Percentiles rank a stretch among this genome's conserved stretches.
These are phyloP conservation scores for Eulemur rufifrons DNA, from an alignment of 2,113 vertebrate genomes.

Conservation along the genomic window DNA sequence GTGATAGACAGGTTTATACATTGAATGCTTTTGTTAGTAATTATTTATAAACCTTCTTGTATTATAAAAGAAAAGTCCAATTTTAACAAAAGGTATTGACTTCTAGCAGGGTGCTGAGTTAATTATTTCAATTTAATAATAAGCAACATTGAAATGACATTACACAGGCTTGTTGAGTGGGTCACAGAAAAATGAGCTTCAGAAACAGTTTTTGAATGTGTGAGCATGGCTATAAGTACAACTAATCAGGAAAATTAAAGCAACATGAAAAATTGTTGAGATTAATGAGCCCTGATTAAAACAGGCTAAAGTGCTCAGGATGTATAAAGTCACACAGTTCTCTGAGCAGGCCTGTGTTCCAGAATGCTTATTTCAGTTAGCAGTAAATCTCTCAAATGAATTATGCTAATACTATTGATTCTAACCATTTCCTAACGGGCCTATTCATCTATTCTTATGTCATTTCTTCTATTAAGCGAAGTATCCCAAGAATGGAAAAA, in stretches of 20 bases:
- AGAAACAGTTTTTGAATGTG: slow-evolving; percentile 59
- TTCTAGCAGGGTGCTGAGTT: slow-evolving; percentile 40
- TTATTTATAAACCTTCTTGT: slow-evolving; percentile 46
- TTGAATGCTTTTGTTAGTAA: slow-evolving; percentile 20
- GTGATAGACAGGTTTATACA: slow-evolving; percentile 9
- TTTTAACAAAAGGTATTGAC: slow-evolving; percentile 25
- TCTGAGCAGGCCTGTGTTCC: slow-evolving; percentile 40
- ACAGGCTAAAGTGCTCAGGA: slow-evolving; percentile 40
- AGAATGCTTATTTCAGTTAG: slow-evolving; percentile 64
- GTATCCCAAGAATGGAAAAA: no score
- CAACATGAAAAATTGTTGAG: slow-evolving; percentile 64
- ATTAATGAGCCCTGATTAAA: slow-evolving; percentile 71
- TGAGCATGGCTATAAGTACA: slow-evolving; percentile 50
- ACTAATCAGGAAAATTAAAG: slow-evolving; percentile 63
- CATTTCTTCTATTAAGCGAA: slow-evolving; percentile 52
- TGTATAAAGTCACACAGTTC: slow-evolving; percentile 58
- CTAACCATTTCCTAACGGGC: slow-evolving; percentile 69
- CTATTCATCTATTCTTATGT: slow-evolving; percentile 68
- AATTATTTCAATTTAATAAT: slow-evolving; percentile 59
- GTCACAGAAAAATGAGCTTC: slow-evolving; percentile 41
- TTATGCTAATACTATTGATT: slow-evolving; percentile 73
- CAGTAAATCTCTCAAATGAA: slow-evolving; percentile 72
- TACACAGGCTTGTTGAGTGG: background rate
- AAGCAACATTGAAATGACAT: slow-evolving; percentile 43
- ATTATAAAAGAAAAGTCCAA: background rate